Base-by-base conservation (phyloP, 2,888 invertebrate genomes). In the Tipula lateralis region DNA sequence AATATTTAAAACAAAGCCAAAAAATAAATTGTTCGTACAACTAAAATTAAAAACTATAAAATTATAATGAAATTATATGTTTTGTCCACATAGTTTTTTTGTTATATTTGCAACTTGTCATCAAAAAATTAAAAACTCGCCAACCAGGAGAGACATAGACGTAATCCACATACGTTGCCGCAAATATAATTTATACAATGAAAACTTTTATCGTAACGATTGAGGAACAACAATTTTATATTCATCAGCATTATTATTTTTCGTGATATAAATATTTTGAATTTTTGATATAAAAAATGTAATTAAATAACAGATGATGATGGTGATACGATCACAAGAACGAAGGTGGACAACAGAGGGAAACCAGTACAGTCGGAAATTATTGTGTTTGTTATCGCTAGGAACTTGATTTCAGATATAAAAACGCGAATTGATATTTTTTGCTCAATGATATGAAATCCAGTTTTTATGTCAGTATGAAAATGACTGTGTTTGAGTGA, bases 21-120 rank as follows among this genome's bases (percentile, higher is more conserved):
- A 66, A 66, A 44, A 36, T 9, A 9, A 36, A 36, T 9, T 9
- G 16, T 44, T 66, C 66, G 9, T 66, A 66, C 12, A 66, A 66
- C 66, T 66, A 66, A 66, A 66, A 66, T 66, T 66, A 66, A 24
- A 66, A 66, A 66, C 66, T 66, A 66, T 66, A 66, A 66, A 66
- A 66, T 66, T 66, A 66, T 24, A 66, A 24, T 66, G 24, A 66
- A 66, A 66, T 66, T 66, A 66, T 66, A 66, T 9, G 66, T 66
- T 66, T 66, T 24, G 44, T 44, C n/a, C n/a, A 66, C 16, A 44
- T 24, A 66, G 66, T 66, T 66, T 66, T n/a, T 66, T 9, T 13
- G 16, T 36, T 9, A 44, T 44, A 66, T 24, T 66, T 66, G 6
- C 66, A 1, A 66, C 24, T 66, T 66, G 66, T 66, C 66, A 66